Percentiles rank a stretch among this genome's conserved stretches.
Conservation (phyloP, 2,888 invertebrate species). For the Girardia tigrina region DNA sequence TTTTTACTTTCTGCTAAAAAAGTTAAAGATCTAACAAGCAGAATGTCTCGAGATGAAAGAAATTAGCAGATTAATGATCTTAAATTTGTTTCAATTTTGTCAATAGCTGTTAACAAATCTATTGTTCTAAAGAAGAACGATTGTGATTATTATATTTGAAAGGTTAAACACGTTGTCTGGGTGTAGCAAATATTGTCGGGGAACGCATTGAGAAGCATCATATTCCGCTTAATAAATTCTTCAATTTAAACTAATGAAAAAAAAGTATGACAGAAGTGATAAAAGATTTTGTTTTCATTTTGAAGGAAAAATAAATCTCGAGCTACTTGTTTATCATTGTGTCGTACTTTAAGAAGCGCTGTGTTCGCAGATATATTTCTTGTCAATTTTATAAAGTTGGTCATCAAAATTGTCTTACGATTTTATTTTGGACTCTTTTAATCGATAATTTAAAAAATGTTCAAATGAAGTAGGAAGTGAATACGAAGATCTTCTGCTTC, state of each 20-base stretch:
- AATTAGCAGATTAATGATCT: neutral
- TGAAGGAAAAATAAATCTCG: neutral
- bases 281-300: neutral
- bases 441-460: too few relatives aligned
- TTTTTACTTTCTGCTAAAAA: neutral
- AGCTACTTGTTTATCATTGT: neutral
- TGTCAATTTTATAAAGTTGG: neutral
- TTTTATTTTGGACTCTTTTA: neutral
- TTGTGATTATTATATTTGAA: too few relatives aligned
- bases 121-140: neutral
- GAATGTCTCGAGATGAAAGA: neutral
- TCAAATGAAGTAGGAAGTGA: too few relatives aligned
- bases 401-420: neutral
- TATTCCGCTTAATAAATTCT: neutral
- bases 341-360: neutral
- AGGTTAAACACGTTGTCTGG: too few relatives aligned
- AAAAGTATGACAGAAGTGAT: neutral
- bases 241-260: neutral
- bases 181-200: too few relatives aligned
- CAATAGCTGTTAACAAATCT: neutral
- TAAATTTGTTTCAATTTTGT: neutral
- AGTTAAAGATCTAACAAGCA: neutral
- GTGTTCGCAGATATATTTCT: neutral
- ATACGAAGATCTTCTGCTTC: too few relatives aligned
- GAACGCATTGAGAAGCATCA: too few relatives aligned